These are phyloP conservation scores for Sebastes schlegelii DNA, from an alignment of 2,113 vertebrate species.

Conservation along the genomic window DNA sequence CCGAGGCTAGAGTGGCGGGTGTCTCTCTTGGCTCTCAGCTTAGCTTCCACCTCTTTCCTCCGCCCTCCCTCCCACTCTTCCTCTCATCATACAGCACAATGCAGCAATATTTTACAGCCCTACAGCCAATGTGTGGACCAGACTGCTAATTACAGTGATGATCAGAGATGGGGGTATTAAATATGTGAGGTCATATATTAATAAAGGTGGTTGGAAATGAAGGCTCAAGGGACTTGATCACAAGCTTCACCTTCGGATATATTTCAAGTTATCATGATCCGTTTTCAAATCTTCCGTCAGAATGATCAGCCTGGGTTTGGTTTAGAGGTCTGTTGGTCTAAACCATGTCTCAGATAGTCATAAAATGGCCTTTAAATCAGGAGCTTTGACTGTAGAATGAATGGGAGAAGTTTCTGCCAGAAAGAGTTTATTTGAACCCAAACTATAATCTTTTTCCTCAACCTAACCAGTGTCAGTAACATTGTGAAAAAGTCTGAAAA, in stretches of 20 bases:
- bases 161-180: not conserved
- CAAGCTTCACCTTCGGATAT: not conserved
- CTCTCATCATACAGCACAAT: not conserved
- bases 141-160: conserved; percentile 6
- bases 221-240: not conserved
- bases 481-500: no score
- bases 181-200: conserved; percentile 30
- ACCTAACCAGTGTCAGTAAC: no score
- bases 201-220: conserved; percentile 11
- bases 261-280: not conserved
- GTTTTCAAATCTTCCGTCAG: not conserved
- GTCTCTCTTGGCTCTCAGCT: conserved; percentile 13
- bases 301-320: not conserved
- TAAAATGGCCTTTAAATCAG: not conserved
- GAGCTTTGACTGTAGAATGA: not conserved
- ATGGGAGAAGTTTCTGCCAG: no score
- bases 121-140: not conserved
- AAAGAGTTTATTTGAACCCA: no score
- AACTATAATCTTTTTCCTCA: no score
- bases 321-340: not conserved
- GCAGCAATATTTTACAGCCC: conserved; percentile 11
- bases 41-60: not conserved
- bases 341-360: not conserved
- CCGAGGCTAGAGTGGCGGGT: conserved; percentile 2
- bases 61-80: not conserved